These are phyloP conservation scores for Cranoglanis bouderius DNA, from an alignment of 2,113 vertebrate species.

Conservation along the genomic window DNA sequence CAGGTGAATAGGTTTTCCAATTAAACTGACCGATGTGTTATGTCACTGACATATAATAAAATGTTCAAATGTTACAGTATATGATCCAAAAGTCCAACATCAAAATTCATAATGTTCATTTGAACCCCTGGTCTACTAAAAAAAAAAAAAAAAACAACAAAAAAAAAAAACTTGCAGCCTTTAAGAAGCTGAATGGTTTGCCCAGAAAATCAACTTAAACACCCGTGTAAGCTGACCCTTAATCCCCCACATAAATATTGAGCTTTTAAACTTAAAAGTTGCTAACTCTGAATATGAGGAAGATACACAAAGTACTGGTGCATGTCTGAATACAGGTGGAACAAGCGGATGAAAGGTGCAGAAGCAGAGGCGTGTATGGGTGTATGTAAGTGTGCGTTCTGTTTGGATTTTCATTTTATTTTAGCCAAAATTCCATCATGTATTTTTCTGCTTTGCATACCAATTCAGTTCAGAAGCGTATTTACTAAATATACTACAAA, in stretches of 20 bases:
- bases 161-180: neutral
- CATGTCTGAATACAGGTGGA: slow-evolving; percentile 6
- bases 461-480: neutral
- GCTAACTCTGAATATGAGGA: neutral
- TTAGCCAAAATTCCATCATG: neutral
- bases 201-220: neutral
- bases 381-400: neutral
- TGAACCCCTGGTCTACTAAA: neutral
- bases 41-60: neutral
- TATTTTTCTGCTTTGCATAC: neutral
- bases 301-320: slow-evolving; percentile 7
- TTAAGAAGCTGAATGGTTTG: neutral
- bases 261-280: neutral
- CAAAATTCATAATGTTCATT: neutral
- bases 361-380: slow-evolving; percentile 1
- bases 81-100: too few species aligned
- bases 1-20: neutral
- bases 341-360: neutral
- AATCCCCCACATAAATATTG: neutral
- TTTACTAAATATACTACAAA: neutral
- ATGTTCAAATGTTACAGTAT: neutral
- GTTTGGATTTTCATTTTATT: neutral
- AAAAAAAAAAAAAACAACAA: neutral
- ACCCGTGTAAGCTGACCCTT: neutral
- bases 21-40: neutral